Conservation (phyloP, 1,140 invertebrate genomes). For the Diorhabda sublineata region DNA sequence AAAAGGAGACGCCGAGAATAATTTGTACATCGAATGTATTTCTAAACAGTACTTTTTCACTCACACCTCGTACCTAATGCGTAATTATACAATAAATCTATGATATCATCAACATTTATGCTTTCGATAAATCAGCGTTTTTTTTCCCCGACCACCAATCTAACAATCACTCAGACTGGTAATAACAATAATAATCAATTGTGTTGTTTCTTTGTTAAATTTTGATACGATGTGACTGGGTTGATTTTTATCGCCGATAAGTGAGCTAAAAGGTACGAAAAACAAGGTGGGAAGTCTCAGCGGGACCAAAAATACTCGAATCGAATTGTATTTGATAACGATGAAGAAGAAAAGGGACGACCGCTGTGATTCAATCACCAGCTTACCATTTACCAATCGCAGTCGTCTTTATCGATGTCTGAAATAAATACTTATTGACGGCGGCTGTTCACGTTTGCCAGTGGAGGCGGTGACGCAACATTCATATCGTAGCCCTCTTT, state of each 20-base stretch:
- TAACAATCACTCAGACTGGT: background rate
- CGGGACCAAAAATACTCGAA: conserved; percentile 29
- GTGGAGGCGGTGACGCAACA: no score
- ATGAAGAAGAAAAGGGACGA: conserved; percentile 36
- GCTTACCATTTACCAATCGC: conserved; percentile 39
- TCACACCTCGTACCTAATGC: no score
- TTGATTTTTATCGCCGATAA: conserved; percentile 29
- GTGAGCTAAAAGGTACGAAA: conserved; percentile 36
- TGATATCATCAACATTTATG: no score
- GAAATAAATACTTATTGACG: background rate
- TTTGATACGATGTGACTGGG: conserved; percentile 23
- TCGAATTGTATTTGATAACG: conserved; percentile 40
- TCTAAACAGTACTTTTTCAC: no score
- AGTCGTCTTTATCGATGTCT: conserved; percentile 23
- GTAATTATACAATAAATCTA: no score
- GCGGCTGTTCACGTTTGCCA: no score
- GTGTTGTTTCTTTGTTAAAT: conserved; percentile 7
- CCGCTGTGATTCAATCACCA: conserved; percentile 41
- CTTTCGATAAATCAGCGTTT: no score
- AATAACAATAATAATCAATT: conserved; percentile 16
- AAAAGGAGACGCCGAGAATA: no score
- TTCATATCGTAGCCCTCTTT: no score
- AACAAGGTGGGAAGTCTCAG: conserved; percentile 27
- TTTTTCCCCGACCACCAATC: no score
- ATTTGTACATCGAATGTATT: no score